Evolutionary conservation across 2,797 vertebrate genomes (phyloP), one percentile per base, ranked within the genome.

Genomic region (Apogon hyalosoma): DNA sequence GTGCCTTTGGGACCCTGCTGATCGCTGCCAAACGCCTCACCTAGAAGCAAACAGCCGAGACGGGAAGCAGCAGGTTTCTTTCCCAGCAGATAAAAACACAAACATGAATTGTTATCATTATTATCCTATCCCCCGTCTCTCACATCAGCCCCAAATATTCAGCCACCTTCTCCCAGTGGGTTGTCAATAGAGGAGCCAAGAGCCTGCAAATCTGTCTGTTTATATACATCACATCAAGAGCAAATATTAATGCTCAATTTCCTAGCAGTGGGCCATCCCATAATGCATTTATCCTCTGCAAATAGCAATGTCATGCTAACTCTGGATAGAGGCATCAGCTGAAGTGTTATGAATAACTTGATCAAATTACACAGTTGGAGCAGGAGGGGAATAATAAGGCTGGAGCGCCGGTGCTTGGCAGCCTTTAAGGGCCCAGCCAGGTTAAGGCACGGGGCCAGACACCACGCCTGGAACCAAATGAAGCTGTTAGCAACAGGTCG

Each of bases 211-310:
- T 87, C 81, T 86, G 83, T 87, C 88, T 91, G 89, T 89, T 93
- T 92, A 91, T 91, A 88, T 88, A 87, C 84, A 85, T 89, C 88
- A 87, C 85, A 89, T 91, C 85, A 91, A 92, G 80, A 85, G 88
- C 88, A 91, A 92, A 92, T 90, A 91, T 90, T 90, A 92, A 92
- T 88, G 87, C 90, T 87, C 90, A 80, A 89, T 90, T 93, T 92
- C 88, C 89, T 86, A 90, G 88, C 88, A 84, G 85, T 84, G 86
- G 80, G 85, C 85, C 80, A 84, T 90, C 89, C 82, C 65, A 87
- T 92, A 93, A 90, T 89, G 87, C 87, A 87, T 92, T 93, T 93
- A 90, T 92, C 87, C 91, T 92, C 85, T 83, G 88, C 88, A 92
- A 93, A 93, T 88, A 91, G 88, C 91, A 92, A 93, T 91, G 92